These are phyloP conservation scores for Megaustenia siamemsis DNA, from an alignment of 2,888 invertebrate species.

Conservation along the genomic window DNA sequence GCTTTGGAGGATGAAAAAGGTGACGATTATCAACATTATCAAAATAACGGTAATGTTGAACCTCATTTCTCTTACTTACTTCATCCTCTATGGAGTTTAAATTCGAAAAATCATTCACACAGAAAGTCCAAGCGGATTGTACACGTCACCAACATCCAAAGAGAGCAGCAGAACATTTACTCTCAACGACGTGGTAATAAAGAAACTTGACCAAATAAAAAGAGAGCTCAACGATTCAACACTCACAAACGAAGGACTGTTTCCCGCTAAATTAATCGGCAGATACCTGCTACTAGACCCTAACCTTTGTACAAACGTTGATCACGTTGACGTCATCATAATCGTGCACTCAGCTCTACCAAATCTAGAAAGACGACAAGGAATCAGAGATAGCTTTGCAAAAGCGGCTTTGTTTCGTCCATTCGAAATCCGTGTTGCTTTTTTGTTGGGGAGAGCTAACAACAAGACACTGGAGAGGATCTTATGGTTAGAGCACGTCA, in stretches of 20 bases:
- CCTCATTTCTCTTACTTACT: slow-evolving; percentile 12
- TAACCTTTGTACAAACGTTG: neutral
- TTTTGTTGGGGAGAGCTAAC: slow-evolving; percentile 45
- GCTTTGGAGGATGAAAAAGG: neutral
- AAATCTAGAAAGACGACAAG: slow-evolving; percentile 31
- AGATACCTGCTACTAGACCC: slow-evolving; percentile 33
- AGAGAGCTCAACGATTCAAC: slow-evolving; percentile 22
- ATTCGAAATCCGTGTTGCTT: slow-evolving; percentile 53
- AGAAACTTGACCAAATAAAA: slow-evolving; percentile 28
- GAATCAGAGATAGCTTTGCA: slow-evolving; percentile 38
- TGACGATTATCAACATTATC: neutral
- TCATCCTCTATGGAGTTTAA: neutral
- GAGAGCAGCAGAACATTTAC: no score
- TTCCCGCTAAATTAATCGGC: slow-evolving; percentile 35
- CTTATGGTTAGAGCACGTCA: slow-evolving; percentile 66
- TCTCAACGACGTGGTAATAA: neutral
- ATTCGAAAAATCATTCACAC: neutral
- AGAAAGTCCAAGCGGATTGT: neutral
- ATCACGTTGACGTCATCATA: slow-evolving; percentile 42
- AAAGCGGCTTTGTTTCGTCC: slow-evolving; percentile 31
- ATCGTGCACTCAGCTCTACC: slow-evolving; percentile 53
- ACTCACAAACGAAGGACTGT: slow-evolving; percentile 5
- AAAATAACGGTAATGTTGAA: neutral
- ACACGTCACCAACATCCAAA: no score
- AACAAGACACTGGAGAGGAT: slow-evolving; percentile 57